phyloP scores from a whole-genome alignment of 2,888 invertebrate genomes.

The Anagyrus pseudococci region DNA sequence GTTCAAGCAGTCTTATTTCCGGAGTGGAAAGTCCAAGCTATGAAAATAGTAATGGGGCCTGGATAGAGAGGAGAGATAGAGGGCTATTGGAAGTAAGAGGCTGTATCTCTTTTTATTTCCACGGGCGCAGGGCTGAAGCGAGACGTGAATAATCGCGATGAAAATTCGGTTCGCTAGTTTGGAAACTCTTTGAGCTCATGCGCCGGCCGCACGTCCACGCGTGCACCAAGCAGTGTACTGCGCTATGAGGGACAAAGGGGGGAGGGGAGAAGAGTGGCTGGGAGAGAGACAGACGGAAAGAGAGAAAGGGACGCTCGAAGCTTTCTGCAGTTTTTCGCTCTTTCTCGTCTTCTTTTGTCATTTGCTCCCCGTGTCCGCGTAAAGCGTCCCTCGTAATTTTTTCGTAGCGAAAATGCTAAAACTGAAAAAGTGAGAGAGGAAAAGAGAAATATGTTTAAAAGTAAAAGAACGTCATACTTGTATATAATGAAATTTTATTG shows the following conservation, averaged over 20 bases:
- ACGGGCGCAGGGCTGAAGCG: slow-evolving; percentile 9
- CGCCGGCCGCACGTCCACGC: slow-evolving; percentile 11
- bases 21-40: neutral
- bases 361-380: neutral
- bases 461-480: too few relatives aligned
- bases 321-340: too few relatives aligned
- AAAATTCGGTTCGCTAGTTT: slow-evolving; percentile 39
- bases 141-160: slow-evolving; percentile 29
- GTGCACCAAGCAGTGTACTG: neutral
- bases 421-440: too few relatives aligned
- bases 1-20: neutral
- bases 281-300: too few relatives aligned
- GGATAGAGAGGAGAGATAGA: neutral
- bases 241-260: too few relatives aligned
- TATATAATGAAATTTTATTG: slow-evolving; percentile 15
- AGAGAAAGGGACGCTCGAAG: too few relatives aligned
- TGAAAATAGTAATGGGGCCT: neutral
- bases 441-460: too few relatives aligned
- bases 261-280: too few relatives aligned
- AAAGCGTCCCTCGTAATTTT: slow-evolving; percentile 4
- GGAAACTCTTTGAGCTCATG: slow-evolving; percentile 36
- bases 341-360: neutral
- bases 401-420: neutral
- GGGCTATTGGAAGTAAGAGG: neutral
- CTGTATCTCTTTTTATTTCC: slow-evolving; percentile 19